Evolutionary conservation across 2,888 invertebrate species (phyloP), one percentile per base, ranked within the genome.

Genomic region (Criorhina ranunculi): DNA sequence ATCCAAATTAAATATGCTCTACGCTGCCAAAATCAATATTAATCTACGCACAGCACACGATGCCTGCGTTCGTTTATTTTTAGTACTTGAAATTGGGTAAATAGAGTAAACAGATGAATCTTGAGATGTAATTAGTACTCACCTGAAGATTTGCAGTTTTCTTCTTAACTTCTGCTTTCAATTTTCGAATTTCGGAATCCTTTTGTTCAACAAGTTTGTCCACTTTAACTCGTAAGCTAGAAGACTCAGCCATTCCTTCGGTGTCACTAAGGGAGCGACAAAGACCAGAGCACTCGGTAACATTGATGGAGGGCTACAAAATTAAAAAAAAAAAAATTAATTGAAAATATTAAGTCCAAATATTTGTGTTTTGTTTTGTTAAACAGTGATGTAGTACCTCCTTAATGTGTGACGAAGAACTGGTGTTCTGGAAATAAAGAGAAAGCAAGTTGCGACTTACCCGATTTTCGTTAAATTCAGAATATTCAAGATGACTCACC

Each of bases 161-260:
- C 86, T 91, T 91, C 73, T 91, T 90, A 1, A 90, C 88, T 70
- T 91, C 91, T 2, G 87, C 72, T 89, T 93, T 93, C 73, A 94
- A 90, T 87, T 93, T 93, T 86, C 92, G 92, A 75, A 94, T 94
- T 73, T 93, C 92, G 85, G 92, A 91, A 87, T 94, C 93, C 89
- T 94, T 94, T 86, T 93, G 93, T 5, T 80, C 83, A 11, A 91
- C 85, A 7, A 89, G 64, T 40, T 89, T 91, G 91, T 93, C 87
- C 92, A 89, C 88, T 93, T 92, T 90, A 92, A 92, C 31, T 44
- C 86, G 78, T 15, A 86, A 31, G 67, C 64, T 57, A 12, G 60
- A 31, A 0, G 72, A 70, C 42, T 81, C 86, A 1, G 86, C 69
- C 33, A 86, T 44, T 51, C 86, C 82, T 42, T 91, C 91, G 0